phyloP scores from a whole-genome alignment of 2,797 vertebrate species.

The Mus caroli region DNA sequence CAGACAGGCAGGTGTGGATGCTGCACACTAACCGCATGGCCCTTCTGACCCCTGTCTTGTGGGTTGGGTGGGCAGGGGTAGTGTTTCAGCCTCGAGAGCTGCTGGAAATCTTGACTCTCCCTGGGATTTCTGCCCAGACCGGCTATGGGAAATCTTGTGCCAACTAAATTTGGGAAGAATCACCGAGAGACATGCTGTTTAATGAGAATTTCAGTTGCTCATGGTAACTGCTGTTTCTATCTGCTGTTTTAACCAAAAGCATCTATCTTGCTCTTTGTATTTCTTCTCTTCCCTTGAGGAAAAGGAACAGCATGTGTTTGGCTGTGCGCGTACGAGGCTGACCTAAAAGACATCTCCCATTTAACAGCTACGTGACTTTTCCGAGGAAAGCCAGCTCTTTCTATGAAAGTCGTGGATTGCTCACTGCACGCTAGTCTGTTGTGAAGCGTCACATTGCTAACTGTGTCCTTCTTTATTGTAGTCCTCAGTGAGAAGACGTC shows the following conservation, averaged over 20 bases:
- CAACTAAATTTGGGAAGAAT: constrained; percentile 30
- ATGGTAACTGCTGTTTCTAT: constrained; percentile 14
- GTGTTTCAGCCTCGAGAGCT: not conserved
- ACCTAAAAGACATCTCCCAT: not conserved
- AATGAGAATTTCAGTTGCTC: constrained; percentile 19
- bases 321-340: not conserved
- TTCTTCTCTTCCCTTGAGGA: constrained; percentile 6
- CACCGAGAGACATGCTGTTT: not conserved
- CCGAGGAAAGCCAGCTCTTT: not conserved
- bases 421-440: not conserved
- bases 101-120: constrained; percentile 26
- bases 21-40: not conserved
- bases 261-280: constrained; percentile 24
- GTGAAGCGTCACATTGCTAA: constrained; percentile 55
- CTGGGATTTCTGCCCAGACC: not conserved
- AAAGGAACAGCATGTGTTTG: not conserved
- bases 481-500: constrained; percentile 69
- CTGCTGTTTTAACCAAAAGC: not conserved
- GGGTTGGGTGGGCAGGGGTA: not conserved
- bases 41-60: not conserved
- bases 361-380: not conserved
- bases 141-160: constrained; percentile 21
- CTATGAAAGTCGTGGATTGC: not conserved
- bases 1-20: constrained; percentile 26
- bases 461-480: constrained; percentile 56